Base-by-base conservation (phyloP, 2,888 invertebrate genomes). In the Heliothis peltigera region DNA sequence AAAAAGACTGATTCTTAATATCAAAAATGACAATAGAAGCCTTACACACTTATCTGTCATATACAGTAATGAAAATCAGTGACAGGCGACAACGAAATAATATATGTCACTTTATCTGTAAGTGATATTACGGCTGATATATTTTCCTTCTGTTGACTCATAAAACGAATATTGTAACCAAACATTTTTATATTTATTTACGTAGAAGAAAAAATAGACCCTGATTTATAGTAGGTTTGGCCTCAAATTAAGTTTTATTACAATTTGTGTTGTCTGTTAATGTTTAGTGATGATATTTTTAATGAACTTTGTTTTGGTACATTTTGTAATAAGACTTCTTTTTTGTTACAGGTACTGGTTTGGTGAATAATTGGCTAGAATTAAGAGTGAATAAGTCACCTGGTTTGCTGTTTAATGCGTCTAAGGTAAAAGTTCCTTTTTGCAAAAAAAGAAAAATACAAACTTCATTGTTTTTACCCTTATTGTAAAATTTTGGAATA, bases 281-380 rank as follows among this genome's bases (percentile, higher is more conserved):
- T 48, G 35, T 55, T 15, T 42, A 12, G 44, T 64, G 46, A 66
- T 74, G 57, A 64, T 60, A 35, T 55, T 64, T 47, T 70, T 59
- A 52, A 17, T 35, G 35, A 64, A 48, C 15, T 54, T 64, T 60
- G 47, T 35, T 63, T 51, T 55, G 25, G n/a, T 47, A 53, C 55
- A 17, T 25, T 63, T 59, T 39, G 66, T 71, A 61, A 77, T 67
- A 66, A 25, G 42, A 8, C 57, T 25, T 54, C 62, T 65, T 54
- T 66, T 46, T 77, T 80, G 77, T 80, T 80, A 43, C 80, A 80
- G 80, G 80, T 80, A 78, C 42, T 53, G 35, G 43, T 17, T 59
- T 51, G 53, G 22, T 63, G 48, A 64, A 59, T 75, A 43, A 71
- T 53, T 53, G 32, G 49, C 19, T 43, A 46, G 32, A 17, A 35